Conservation (phyloP, 2,797 vertebrate species). For the Jordanella pulchra region DNA sequence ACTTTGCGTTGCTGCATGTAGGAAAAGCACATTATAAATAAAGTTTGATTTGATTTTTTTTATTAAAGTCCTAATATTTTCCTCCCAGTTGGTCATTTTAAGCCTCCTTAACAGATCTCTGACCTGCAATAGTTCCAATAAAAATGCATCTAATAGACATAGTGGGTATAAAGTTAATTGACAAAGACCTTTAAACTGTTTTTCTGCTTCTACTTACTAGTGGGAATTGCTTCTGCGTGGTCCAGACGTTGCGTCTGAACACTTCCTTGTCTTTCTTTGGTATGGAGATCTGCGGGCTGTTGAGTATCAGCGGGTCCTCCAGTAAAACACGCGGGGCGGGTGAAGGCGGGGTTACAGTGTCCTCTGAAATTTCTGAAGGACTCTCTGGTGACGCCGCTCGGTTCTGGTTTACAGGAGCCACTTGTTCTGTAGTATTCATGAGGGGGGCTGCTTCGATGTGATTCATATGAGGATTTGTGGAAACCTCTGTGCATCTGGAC, state of each 20-base stretch:
- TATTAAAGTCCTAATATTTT: too few species aligned
- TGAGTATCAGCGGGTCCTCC: conserved; percentile 72
- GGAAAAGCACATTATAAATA: too few species aligned
- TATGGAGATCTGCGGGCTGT: conserved; percentile 70
- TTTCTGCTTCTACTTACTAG: conserved; percentile 57
- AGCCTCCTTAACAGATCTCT: too few species aligned
- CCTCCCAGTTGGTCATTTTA: too few species aligned
- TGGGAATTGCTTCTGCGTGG: conserved; percentile 23
- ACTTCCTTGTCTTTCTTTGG: conserved; percentile 58
- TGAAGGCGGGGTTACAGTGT: neutral
- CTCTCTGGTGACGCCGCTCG: conserved; percentile 12
- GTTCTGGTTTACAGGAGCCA: neutral
- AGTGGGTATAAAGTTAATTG: too few species aligned
- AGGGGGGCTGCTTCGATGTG: neutral
- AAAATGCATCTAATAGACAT: neutral
- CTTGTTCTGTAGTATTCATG: neutral
- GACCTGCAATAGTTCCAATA: neutral
- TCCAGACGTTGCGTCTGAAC: conserved; percentile 42
- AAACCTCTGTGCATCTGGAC: neutral
- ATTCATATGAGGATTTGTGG: neutral
- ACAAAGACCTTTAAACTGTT: neutral
- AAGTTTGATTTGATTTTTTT: too few species aligned
- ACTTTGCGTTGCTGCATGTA: too few species aligned
- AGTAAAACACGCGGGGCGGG: conserved; percentile 26
- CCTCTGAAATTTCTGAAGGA: neutral